Base-by-base conservation (phyloP, 2,797 vertebrate species). In the Chaetophractus vellerosus region DNA sequence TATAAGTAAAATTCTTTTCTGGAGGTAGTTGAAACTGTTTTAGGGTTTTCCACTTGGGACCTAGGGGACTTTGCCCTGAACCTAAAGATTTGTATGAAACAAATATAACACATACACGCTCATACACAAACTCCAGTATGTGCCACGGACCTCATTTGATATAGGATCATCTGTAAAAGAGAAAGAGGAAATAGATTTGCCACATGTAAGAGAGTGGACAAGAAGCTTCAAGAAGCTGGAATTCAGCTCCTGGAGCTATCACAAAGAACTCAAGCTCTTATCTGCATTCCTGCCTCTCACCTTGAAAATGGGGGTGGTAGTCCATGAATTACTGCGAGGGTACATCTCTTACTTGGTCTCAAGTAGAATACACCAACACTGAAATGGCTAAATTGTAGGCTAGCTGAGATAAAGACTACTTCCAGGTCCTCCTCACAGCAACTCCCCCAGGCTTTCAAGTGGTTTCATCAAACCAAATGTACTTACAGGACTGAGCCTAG, bases 381-480 rank as follows among this genome's bases (percentile, higher is more conserved):
- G 48, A 10, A 64, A 38, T 57, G 33, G 61, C 36, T 9, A n/a
- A 68, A 23, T 26, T 59, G 36, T 12, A 57, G 50, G 41, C 57
- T 19, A 81, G 38, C 59, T 5, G 9, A 64, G 45, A n/a, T 33
- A 45, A 59, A 55, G 45, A 55, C 18, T 11, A 16, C 66, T 55
- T 36, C 16, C 38, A 38, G 6, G 16, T 72, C 50, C 23, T 55
- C 26, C 18, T 88, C 23, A 4, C 6, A 31, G 26, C 6, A 0
- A 33, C 78, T 4, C 0, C 21, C 95, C 59, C 64, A 28, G 38
- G 2, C 28, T 1, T 52, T 33, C 38, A 82, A 86, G 87, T 6
- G 89, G 6, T 19, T 31, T 0, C 90, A 81, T 57, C 16, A 78
- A 97, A 14, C 16, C 90, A 76, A 63, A 63, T 75, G 18, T 33